Percentiles rank a stretch among this genome's conserved stretches.
These are phyloP conservation scores for Ia io DNA, from an alignment of 2,113 vertebrate genomes.

Conservation along the genomic window DNA sequence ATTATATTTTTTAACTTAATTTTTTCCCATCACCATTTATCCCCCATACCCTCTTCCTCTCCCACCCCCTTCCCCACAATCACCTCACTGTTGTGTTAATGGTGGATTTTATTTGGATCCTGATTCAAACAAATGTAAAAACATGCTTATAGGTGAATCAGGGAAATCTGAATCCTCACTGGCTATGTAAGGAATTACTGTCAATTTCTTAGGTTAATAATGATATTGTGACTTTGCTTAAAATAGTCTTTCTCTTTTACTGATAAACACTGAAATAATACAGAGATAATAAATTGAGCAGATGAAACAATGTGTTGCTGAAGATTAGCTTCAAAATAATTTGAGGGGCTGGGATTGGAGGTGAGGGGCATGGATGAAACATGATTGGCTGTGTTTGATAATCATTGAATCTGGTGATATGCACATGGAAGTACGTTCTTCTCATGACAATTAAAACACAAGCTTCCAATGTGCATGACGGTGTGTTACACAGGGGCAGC, in stretches of 20 bases:
- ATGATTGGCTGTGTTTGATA: background rate
- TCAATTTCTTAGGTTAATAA: conserved; percentile 4
- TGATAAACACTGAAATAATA: background rate
- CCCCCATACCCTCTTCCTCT: background rate
- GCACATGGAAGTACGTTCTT: background rate
- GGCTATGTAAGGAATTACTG: background rate
- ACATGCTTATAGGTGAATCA: background rate
- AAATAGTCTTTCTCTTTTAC: background rate
- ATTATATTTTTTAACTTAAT: background rate
- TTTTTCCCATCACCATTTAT: background rate
- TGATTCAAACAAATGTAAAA: background rate
- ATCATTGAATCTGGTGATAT: background rate
- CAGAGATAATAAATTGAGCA: background rate
- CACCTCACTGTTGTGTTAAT: background rate
- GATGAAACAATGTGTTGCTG: background rate
- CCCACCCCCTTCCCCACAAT: background rate
- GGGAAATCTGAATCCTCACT: background rate
- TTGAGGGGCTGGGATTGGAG: background rate
- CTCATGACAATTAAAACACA: background rate
- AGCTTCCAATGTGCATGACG: background rate
- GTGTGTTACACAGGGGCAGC: background rate
- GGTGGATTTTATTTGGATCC: background rate
- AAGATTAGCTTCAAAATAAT: background rate
- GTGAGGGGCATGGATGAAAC: background rate
- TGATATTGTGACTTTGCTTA: background rate